These are phyloP conservation scores for Loxodonta africana DNA, from an alignment of 2,113 vertebrate genomes.

Conservation along the genomic window DNA sequence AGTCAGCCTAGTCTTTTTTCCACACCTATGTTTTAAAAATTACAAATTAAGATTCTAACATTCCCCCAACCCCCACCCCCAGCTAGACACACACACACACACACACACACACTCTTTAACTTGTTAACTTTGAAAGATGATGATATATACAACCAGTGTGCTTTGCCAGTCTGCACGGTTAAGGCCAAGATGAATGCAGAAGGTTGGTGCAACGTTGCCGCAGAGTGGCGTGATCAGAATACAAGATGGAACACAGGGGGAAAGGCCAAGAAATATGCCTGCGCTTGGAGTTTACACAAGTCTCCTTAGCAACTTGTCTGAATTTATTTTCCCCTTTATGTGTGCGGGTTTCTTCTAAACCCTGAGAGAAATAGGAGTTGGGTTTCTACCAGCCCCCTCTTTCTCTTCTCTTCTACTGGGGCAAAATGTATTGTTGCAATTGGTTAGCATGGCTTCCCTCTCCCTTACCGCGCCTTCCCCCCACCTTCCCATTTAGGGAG, in stretches of 20 bases:
- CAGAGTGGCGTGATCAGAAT: conserved; percentile 96
- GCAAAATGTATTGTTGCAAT: conserved; percentile 60
- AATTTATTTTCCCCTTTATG: conserved; percentile 78
- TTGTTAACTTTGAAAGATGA: conserved; percentile 90
- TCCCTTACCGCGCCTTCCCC: not conserved
- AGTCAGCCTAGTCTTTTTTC: conserved; percentile 80
- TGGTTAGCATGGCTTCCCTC: not conserved
- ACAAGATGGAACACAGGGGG: conserved; percentile 88
- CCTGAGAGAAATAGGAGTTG: conserved; percentile 73
- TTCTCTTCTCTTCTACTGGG: conserved; percentile 68
- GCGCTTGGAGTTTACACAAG: conserved; percentile 88
- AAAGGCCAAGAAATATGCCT: conserved; percentile 89
- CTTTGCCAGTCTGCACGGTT: conserved; percentile 91
- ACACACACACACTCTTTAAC: conserved; percentile 71
- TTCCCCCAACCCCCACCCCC: conserved; percentile 9
- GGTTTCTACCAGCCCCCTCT: conserved; percentile 61
- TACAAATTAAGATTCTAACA: conserved; percentile 75
- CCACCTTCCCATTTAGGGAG: not conserved
- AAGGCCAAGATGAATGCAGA: conserved; percentile 94
- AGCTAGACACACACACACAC: conserved; percentile 7
- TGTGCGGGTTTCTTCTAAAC: conserved; percentile 81
- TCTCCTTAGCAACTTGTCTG: conserved; percentile 92
- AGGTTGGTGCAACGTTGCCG: conserved; percentile 93
- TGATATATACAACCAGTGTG: conserved; percentile 87
- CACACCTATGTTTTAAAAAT: conserved; percentile 78